phyloP scores from a whole-genome alignment of 1,140 invertebrate species.

The Lethrus apterus region DNA sequence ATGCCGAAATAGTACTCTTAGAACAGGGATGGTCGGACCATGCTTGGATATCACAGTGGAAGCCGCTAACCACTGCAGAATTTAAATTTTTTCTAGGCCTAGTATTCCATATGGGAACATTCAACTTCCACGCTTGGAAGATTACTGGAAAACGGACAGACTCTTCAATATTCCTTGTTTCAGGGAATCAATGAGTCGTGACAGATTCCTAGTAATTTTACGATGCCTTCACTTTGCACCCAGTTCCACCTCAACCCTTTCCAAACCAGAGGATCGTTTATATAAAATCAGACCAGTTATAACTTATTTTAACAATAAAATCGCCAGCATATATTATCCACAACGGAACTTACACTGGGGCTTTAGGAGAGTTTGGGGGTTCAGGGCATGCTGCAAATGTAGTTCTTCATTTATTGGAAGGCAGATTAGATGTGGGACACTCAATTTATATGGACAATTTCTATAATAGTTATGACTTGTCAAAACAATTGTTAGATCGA shows the following conservation, averaged over 20 bases:
- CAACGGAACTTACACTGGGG: slow-evolving; percentile 24
- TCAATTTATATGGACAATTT: slow-evolving; percentile 36
- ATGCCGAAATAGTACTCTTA: too few relatives aligned
- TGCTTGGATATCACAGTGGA: too few relatives aligned
- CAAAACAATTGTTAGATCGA: not conserved
- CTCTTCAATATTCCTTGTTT: slow-evolving; percentile 29
- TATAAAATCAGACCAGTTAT: slow-evolving; percentile 28
- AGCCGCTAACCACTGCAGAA: slow-evolving; percentile 26
- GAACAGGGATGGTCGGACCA: too few relatives aligned
- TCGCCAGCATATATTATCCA: slow-evolving; percentile 28
- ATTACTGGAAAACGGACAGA: slow-evolving; percentile 34
- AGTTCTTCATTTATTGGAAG: slow-evolving; percentile 27
- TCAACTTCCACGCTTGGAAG: slow-evolving; percentile 27
- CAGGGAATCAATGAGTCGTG: slow-evolving; percentile 27
- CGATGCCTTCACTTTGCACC: slow-evolving; percentile 29
- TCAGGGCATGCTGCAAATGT: slow-evolving; percentile 26
- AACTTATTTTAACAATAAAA: slow-evolving; percentile 32
- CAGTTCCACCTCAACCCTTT: too few relatives aligned
- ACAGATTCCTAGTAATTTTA: slow-evolving; percentile 33
- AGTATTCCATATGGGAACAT: slow-evolving; percentile 35
- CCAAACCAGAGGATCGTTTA: slow-evolving; percentile 14
- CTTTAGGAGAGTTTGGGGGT: slow-evolving; percentile 17
- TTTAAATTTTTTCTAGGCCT: slow-evolving; percentile 34
- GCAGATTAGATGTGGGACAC: slow-evolving; percentile 30
- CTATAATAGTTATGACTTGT: slow-evolving; percentile 22